Evolutionary conservation across 2,888 invertebrate genomes (phyloP), one percentile per base, ranked within the genome.

Genomic region (Trachelus troglodyta): DNA sequence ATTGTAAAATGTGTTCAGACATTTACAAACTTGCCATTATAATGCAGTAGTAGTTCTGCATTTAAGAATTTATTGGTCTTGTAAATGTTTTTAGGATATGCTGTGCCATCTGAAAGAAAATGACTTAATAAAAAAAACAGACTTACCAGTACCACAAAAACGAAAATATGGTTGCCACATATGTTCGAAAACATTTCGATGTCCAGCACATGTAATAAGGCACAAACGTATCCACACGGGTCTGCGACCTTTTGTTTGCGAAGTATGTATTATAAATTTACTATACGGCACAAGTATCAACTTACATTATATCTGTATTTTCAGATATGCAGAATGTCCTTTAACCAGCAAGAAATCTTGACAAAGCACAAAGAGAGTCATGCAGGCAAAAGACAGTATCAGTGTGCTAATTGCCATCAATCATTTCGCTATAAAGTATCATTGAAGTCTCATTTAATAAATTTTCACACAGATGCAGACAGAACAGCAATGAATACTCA

Each of bases 181-280:
- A 80, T 94, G 94, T 85, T 92, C 92, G 0, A 94, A 94, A 86
- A 92, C 92, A 80, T 94, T 94, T 87, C 93, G 94, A 11, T 91
- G 94, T 77, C 93, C 93, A 85, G 93, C 94, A 80, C 94, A 94
- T 82, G 89, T 94, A 78, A 93, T 93, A 1, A 90, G 94, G 35
- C 94, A 94, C 87, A 92, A 93, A 84, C 87, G 92, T 69, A 93
- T 94, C 81, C 93, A 94, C 85, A 92, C 93, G 4, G 93, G 93
- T 30, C 89, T 93, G 35, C 89, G 93, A 76, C 93, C 94, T 35
- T 95, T 93, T 85, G 90, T 93, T 11, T 95, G 95, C 83, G 83
- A 88, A 78, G 90, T 90, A 80, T 74, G 82, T 79, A 75, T 34
- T 31, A 74, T 69, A 33, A n/a, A 74, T 30, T 30, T 30, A 31